Base-by-base conservation (phyloP, 2,888 invertebrate genomes). In the Drosophila leonis region DNA sequence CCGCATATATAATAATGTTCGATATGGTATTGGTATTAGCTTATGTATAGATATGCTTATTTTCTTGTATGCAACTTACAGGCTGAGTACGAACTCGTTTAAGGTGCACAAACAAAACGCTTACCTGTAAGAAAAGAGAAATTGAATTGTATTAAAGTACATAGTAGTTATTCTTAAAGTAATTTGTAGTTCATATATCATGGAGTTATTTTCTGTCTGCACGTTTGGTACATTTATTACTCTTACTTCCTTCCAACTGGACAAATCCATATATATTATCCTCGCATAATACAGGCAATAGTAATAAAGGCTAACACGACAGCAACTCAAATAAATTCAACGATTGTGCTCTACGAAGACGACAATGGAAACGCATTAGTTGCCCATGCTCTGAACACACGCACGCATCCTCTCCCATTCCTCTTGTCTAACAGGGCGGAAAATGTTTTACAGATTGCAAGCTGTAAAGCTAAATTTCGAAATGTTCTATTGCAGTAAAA, bases 361-460 rank as follows among this genome's bases (percentile, higher is more conserved):
- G 83, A 90, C 88, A 84, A 88, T 85, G 75, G 90, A 84, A 90
- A 90, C 74, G 86, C 84, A 84, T 84, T 84, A 85, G 85, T 57
- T 33, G 62, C 31, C 56, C 35, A 33, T 13, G 13, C 57, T 29
- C 37, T n/a, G 20, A 35, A 13, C 35, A 20, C 24, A 35, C 15
- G 27, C 18, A 15, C 13, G 13, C 55, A 42, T 20, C 8, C 39
- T 29, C 29, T 29, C 29, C 13, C 18, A 8, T 15, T 20, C 27
- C 15, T 12, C 13, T 55, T 59, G 20, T 12, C 15, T 39, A 49
- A 62, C 35, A 37, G 27, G 48, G 55, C n/a, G 33, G 52, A 59
- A 70, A 60, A 29, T 42, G 48, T 61, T 48, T 61, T 24, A 55
- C 63, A 70, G 54, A 61, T 70, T 62, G 49, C 48, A 55, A 55